These are phyloP conservation scores for Tetrax tetrax DNA, from an alignment of 2,113 vertebrate species.

Conservation along the genomic window DNA sequence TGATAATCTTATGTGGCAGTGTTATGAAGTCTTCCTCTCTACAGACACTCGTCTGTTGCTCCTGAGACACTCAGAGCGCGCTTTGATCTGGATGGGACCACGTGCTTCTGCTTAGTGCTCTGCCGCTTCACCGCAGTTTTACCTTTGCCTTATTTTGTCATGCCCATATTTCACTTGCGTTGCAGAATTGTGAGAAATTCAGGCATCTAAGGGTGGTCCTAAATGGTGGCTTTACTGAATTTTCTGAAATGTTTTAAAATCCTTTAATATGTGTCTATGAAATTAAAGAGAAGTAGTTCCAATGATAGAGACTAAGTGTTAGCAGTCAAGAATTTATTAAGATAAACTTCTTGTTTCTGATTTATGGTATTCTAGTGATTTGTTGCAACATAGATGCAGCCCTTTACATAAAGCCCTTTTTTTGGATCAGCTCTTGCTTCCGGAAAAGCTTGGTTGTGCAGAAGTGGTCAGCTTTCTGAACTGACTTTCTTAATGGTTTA, in stretches of 20 bases:
- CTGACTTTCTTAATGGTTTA: slow-evolving; percentile 44
- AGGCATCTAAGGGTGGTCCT: not conserved
- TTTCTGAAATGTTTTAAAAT: not conserved
- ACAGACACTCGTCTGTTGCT: not conserved
- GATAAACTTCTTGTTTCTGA: not conserved
- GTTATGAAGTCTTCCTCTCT: not conserved
- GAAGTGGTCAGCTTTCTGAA: not conserved
- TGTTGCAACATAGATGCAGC: not conserved
- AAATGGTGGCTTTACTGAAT: not conserved
- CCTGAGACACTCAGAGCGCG: not conserved
- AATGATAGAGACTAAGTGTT: not conserved
- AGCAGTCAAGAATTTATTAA: not conserved
- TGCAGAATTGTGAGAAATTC: not conserved
- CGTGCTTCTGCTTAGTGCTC: not conserved
- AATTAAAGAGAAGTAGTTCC: not conserved
- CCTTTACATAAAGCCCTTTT: not conserved
- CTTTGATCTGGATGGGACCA: not conserved
- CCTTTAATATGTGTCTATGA: not conserved
- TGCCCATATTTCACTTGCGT: not conserved
- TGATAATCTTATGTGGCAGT: not conserved
- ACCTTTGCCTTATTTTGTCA: not conserved
- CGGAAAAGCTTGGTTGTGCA: not conserved
- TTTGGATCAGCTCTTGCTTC: not conserved
- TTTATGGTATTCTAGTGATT: not conserved
- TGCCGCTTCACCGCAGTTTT: not conserved